Base-by-base conservation (phyloP, 2,888 invertebrate genomes). In the Cylindroiulus punctatus region DNA sequence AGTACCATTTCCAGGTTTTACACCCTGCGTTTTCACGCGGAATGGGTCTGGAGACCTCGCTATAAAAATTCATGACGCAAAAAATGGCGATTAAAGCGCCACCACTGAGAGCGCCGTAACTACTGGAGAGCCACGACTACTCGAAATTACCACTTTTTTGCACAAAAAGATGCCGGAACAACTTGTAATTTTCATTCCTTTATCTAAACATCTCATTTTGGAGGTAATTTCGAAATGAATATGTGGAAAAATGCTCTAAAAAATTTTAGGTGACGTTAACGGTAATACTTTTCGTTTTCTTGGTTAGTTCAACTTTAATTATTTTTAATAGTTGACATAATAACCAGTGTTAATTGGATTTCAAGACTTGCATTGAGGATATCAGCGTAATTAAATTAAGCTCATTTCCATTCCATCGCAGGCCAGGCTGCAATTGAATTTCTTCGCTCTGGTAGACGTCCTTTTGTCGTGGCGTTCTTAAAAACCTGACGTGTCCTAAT, bases 311-410 rank as follows among this genome's bases (percentile, higher is more conserved):
- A 30, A 30, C 76, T 76, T 76, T 76, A 76, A 76, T 76, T 76
- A 30, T 30, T 30, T 65, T 76, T 76, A 76, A 76, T 30, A 76
- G 76, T 30, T 76, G 76, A 76, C 76, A 32, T 76, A 76, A 76
- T 76, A 76, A 76, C 76, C 30, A 76, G 76, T 76, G 76, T 76
- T 76, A 76, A 76, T 76, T 76, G 76, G 76, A 76, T 76, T 76
- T 76, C 30, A 32, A 30, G 76, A 30, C 30, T 32, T 17, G 76
- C 76, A 76, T 76, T 76, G 76, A 76, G 26, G 76, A 76, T 76
- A 76, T 76, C 76, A 76, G 76, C 76, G 76, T 76, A 76, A 76
- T 76, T 76, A 76, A 76, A 76, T 76, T 76, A 76, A 76, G 76
- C 76, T 10, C 76, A 76, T 76, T 76, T 17, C 76, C 76, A 30